Evolutionary conservation across 2,113 vertebrate species (phyloP), one percentile per base, ranked within the genome.

Genomic region (Eublepharis macularius): DNA sequence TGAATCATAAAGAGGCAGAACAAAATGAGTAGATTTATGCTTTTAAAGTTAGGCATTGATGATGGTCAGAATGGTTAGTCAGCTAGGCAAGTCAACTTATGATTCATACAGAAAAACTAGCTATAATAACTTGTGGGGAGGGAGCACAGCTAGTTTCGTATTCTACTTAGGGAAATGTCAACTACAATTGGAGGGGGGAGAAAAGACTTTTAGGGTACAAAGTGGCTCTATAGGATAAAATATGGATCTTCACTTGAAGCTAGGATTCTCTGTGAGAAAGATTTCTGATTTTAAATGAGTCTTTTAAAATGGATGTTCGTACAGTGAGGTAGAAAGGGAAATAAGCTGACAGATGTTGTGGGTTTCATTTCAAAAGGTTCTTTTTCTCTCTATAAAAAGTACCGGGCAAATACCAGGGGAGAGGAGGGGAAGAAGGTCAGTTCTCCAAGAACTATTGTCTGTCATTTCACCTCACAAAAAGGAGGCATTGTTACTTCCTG

Each of bases 1-100:
- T 92, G 90, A 96, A 91, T 94, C 93, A 95, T 76, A 88, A 88
- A 91, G 88, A 80, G 90, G 82, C 83, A 92, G 85, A 92, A 92
- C 1, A 3, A 92, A 94, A 94, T 89, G 88, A 92, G 85, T 90
- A 87, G 89, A 81, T 93, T 94, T 92, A 91, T 90, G 86, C 89
- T 90, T n/a, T 92, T 87, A 76, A 78, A 88, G 81, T 45, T 87
- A 86, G 36, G 89, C 88, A 72, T 8, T 36, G 6, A 83, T 77
- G 82, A 63, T 9, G 9, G 80, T 92, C 86, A 92, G 79, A 76
- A 89, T 80, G 78, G 49, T 93, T 92, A 89, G 49, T 92, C 85
- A 93, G 54, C 81, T 73, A 87, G 92, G 85, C 2, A 76, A 87
- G 57, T 75, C 24, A 88, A 80, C 80, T 87, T 84, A 84, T 91